Conservation (phyloP, 2,113 vertebrate species). For the Haemorhous mexicanus region DNA sequence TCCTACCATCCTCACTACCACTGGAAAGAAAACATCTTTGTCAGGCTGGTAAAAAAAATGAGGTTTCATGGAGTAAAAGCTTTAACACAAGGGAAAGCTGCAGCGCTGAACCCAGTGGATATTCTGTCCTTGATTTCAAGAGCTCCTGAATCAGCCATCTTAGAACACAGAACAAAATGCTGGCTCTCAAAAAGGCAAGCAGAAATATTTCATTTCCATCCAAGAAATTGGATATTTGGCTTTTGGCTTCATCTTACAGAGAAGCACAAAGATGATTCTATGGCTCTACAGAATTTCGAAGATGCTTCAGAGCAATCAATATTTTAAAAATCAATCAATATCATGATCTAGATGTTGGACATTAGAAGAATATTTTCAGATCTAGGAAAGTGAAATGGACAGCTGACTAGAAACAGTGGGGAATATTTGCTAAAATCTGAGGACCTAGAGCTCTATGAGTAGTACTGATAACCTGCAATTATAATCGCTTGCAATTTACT, state of each 20-base stretch:
- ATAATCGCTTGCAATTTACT: neutral
- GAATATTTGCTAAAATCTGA: neutral
- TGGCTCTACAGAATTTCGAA: neutral
- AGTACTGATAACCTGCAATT: neutral
- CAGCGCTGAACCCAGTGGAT: neutral
- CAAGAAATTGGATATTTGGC: neutral
- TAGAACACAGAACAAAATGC: neutral
- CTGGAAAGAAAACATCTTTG: neutral
- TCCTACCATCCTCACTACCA: neutral
- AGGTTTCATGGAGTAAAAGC: neutral
- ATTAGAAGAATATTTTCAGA: neutral
- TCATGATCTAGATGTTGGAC: neutral
- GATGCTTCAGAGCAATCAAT: neutral
- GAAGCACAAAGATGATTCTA: neutral
- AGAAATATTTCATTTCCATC: neutral
- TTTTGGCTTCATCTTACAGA: neutral
- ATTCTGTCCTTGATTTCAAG: neutral
- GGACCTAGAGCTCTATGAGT: neutral
- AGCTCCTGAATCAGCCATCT: neutral
- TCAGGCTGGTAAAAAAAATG: neutral
- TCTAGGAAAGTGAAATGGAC: neutral
- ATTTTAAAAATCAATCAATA: neutral
- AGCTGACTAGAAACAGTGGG: neutral
- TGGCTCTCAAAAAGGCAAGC: neutral
- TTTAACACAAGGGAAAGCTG: neutral